These are phyloP conservation scores for Lepidurus packardi DNA, from an alignment of 1,140 invertebrate genomes.

Conservation along the genomic window DNA sequence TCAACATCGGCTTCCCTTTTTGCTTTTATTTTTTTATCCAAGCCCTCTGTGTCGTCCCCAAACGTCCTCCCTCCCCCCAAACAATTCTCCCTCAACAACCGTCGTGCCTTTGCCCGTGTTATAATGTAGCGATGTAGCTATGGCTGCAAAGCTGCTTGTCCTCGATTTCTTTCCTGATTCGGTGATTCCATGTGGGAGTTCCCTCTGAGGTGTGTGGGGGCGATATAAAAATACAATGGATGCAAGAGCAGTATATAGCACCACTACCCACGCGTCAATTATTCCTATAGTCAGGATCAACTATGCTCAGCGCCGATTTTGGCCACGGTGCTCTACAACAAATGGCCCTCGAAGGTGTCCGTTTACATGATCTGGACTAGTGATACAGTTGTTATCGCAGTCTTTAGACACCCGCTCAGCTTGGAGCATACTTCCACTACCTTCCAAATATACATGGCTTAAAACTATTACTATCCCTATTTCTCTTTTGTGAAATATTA, in stretches of 20 bases:
- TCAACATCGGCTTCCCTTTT: slow-evolving; percentile 17
- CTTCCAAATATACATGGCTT: background rate
- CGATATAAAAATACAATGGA: too few relatives aligned
- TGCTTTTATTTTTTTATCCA: background rate
- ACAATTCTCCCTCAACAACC: slow-evolving; percentile 2
- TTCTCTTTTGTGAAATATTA: too few relatives aligned
- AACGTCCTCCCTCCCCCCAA: background rate
- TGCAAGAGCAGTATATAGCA: too few relatives aligned
- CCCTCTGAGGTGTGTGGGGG: background rate
- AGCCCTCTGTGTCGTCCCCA: background rate
- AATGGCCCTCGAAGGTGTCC: slow-evolving; percentile 3
- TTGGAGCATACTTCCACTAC: background rate
- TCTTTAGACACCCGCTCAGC: background rate
- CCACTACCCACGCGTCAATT: background rate
- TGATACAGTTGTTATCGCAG: slow-evolving; percentile 11
- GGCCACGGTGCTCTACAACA: background rate
- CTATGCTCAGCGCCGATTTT: background rate
- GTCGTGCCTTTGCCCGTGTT: background rate
- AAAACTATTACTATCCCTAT: too few relatives aligned
- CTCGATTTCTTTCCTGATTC: background rate
- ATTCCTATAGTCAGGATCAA: background rate
- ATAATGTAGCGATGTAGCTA: slow-evolving; percentile 11
- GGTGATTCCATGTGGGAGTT: slow-evolving; percentile 8
- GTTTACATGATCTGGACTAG: background rate
- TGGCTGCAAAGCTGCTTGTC: background rate